These are phyloP conservation scores for Leptothorax acervorum DNA, from an alignment of 2,888 invertebrate species.

Conservation along the genomic window DNA sequence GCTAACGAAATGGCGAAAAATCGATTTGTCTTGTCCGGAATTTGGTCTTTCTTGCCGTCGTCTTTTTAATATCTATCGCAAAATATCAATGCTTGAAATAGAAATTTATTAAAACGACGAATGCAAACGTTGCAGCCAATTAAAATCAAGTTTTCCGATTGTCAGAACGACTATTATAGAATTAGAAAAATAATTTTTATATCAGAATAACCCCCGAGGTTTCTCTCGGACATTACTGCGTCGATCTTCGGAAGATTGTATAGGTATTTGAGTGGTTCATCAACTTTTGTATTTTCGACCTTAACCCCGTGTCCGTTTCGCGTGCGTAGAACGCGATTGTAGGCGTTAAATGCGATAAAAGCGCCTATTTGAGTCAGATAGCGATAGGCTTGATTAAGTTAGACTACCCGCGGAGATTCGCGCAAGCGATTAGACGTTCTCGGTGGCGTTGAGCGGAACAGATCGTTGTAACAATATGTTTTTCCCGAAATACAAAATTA, in stretches of 20 bases:
- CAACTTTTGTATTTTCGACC: slow-evolving; percentile 66
- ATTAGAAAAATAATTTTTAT: neutral
- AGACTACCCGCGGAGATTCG: slow-evolving; percentile 50
- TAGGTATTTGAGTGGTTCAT: slow-evolving; percentile 23
- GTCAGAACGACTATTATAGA: neutral
- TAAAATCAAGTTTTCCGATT: neutral
- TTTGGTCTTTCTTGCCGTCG: slow-evolving; percentile 29
- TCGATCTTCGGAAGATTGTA: neutral
- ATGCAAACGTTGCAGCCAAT: neutral
- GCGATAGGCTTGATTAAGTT: slow-evolving; percentile 60
- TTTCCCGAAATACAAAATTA: neutral
- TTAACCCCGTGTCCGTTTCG: slow-evolving; percentile 71
- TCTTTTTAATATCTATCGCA: neutral
- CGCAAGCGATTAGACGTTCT: slow-evolving; percentile 44
- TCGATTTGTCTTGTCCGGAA: slow-evolving; percentile 66
- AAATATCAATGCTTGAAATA: slow-evolving; percentile 4
- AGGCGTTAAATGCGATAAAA: slow-evolving; percentile 51
- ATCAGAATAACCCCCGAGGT: neutral
- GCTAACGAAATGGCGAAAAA: slow-evolving; percentile 67
- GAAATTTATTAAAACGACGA: neutral
- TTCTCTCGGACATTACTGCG: neutral
- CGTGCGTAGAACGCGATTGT: slow-evolving; percentile 37
- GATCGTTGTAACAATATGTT: neutral
- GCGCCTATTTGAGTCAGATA: slow-evolving; percentile 29
- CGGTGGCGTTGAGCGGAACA: neutral